Evolutionary conservation across 1,140 invertebrate species (phyloP).

Genomic region (Atta texana): DNA sequence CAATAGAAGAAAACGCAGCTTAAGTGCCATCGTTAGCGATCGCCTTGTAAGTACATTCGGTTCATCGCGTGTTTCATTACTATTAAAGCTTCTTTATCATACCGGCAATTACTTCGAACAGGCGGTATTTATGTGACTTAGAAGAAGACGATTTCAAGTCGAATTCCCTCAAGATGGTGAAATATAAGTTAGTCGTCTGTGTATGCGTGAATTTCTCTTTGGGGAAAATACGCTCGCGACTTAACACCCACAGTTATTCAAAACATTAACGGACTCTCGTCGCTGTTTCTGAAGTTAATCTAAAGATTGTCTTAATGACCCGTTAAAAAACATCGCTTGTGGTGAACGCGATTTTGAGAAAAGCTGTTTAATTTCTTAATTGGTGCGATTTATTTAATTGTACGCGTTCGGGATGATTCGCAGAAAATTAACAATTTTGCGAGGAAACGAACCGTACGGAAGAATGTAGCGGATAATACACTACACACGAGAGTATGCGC

Average conservation of each 20-base stretch:
- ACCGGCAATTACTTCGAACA: background rate
- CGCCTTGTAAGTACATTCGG: constrained; percentile 32
- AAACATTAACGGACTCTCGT: background rate
- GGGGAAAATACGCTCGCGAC: background rate
- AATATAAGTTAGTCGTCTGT: background rate
- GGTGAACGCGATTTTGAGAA: background rate
- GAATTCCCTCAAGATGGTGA: background rate
- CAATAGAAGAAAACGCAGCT: constrained; percentile 11
- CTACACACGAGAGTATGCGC: constrained; percentile 41
- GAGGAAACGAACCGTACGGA: background rate
- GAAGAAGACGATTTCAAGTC: background rate
- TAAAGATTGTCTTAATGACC: background rate
- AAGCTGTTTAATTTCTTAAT: constrained; percentile 3
- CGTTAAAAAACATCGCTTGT: background rate
- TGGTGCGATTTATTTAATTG: constrained; percentile 11
- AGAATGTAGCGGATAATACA: constrained; percentile 37
- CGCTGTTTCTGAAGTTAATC: background rate
- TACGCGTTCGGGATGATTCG: background rate
- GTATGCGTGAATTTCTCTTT: background rate
- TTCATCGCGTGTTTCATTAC: background rate
- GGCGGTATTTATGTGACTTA: background rate
- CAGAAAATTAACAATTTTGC: constrained; percentile 21
- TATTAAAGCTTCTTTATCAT: background rate
- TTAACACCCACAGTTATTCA: background rate
- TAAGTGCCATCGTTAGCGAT: background rate